Evolutionary conservation across 2,888 invertebrate species (phyloP), one percentile per base, ranked within the genome.

Genomic region (Calameuta filiformis): DNA sequence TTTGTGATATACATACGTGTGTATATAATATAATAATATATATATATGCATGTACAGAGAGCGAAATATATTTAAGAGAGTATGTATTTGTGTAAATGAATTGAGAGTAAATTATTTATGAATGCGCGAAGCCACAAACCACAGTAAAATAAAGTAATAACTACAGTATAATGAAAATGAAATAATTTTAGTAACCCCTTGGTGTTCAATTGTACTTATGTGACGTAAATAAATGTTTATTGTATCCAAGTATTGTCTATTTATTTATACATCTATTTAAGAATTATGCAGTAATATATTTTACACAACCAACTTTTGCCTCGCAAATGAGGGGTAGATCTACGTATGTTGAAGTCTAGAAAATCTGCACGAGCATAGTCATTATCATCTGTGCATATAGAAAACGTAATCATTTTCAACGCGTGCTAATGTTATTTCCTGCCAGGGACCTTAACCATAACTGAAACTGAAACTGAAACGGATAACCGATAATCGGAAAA

Each of bases 141-240:
- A 75, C 68, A 76, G 76, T 78, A 78, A 35, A 71, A 68, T 77
- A 73, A 73, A 77, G 31, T 31, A 75, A 71, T 33, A 79, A 81
- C 77, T 78, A 76, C 69, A 74, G 35, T 79, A 82, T 80, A 82
- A 81, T 68, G 82, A 80, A 75, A 85, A 88, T 82, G 86, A 89
- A 85, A 87, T 87, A 86, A 89, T 87, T 85, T 87, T 90, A 90
- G 89, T 83, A 84, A 86, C 89, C 90, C 89, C 83, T 91, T 85
- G 90, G 91, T 90, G 91, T 91, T 91, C 90, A 90, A 90, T 89
- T 91, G 90, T 91, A 91, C 90, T 91, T 89, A 90, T 88, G 89
- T 90, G 87, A 89, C 88, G 87, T 89, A 89, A 86, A 90, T 91
- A 91, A 91, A 90, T 91, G 90, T 91, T 91, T 88, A 90, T 89